Evolutionary conservation across 2,113 vertebrate genomes (phyloP).

Genomic region (Anolis carolinensis): DNA sequence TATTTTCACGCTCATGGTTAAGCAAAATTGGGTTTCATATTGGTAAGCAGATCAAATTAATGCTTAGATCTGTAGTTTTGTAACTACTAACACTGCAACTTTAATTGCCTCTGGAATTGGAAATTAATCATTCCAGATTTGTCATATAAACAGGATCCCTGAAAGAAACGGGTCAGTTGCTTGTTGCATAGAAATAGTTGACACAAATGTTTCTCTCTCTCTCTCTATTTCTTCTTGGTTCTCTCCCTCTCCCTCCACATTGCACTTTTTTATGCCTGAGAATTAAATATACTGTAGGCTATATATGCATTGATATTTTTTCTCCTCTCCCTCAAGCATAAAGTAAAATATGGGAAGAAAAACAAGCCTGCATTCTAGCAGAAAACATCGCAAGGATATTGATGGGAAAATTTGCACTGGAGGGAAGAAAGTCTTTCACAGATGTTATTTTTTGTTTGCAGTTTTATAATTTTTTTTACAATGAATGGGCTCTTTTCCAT

Average conservation of each 20-base stretch:
- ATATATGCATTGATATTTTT: not conserved
- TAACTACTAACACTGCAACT: constrained; percentile 33
- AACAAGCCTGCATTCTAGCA: constrained; percentile 1
- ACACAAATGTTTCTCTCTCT: not conserved
- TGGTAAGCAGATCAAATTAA: constrained; percentile 45
- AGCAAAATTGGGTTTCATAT: constrained; percentile 57
- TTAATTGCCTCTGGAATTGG: constrained; percentile 43
- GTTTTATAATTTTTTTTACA: constrained; percentile 16
- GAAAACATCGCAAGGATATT: constrained; percentile 40
- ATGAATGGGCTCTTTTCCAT: constrained; percentile 25
- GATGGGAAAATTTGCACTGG: constrained; percentile 45
- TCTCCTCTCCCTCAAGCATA: not conserved
- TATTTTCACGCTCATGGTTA: constrained; percentile 43
- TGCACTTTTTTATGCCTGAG: constrained; percentile 1
- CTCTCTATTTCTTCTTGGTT: not conserved
- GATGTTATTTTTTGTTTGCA: constrained; percentile 34
- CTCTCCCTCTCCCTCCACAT: not conserved
- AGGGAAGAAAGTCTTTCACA: constrained; percentile 46
- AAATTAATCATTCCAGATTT: constrained; percentile 30
- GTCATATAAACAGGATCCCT: constrained; percentile 4
- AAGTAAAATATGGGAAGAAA: constrained; percentile 23
- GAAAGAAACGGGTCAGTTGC: constrained; percentile 38
- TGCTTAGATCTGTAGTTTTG: constrained; percentile 48
- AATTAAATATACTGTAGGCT: constrained; percentile 22
- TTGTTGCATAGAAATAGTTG: constrained; percentile 8